These are phyloP conservation scores for Adrianichthys oophorus DNA, from an alignment of 2,797 vertebrate species.

Conservation along the genomic window DNA sequence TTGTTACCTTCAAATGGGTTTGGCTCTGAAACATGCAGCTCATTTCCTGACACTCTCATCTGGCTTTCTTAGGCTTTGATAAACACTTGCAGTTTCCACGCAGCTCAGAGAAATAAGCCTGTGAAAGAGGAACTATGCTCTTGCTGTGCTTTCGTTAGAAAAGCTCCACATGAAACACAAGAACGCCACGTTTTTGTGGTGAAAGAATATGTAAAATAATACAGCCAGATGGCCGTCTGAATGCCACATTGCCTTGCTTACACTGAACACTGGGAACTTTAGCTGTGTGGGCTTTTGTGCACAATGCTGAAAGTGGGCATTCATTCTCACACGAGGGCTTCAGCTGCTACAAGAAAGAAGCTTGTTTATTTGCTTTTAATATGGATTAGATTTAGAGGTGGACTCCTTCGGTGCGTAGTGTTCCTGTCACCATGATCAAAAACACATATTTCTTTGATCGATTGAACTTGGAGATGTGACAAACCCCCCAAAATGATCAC, in stretches of 20 bases:
- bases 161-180: slow-evolving; percentile 73
- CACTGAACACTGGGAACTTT: slow-evolving; percentile 78
- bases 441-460: slow-evolving; percentile 1
- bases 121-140: slow-evolving; percentile 76
- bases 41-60: slow-evolving; percentile 48
- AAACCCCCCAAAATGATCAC: slow-evolving; percentile 1
- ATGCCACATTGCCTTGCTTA: slow-evolving; percentile 72
- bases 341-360: slow-evolving; percentile 61
- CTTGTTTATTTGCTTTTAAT: slow-evolving; percentile 22
- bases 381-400: background rate
- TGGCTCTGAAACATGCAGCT: slow-evolving; percentile 32
- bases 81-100: slow-evolving; percentile 58
- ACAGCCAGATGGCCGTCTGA: slow-evolving; percentile 83
- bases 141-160: slow-evolving; percentile 59
- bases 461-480: no score
- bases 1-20: slow-evolving; percentile 32
- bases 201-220: slow-evolving; percentile 86
- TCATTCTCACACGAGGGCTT: slow-evolving; percentile 74
- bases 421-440: slow-evolving; percentile 32
- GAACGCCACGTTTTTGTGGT: slow-evolving; percentile 73
- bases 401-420: slow-evolving; percentile 10
- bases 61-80: slow-evolving; percentile 44
- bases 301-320: slow-evolving; percentile 74
- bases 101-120: slow-evolving; percentile 63
- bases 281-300: slow-evolving; percentile 78